Conservation (phyloP, 2,113 vertebrate genomes). For the Polypterus senegalus region DNA sequence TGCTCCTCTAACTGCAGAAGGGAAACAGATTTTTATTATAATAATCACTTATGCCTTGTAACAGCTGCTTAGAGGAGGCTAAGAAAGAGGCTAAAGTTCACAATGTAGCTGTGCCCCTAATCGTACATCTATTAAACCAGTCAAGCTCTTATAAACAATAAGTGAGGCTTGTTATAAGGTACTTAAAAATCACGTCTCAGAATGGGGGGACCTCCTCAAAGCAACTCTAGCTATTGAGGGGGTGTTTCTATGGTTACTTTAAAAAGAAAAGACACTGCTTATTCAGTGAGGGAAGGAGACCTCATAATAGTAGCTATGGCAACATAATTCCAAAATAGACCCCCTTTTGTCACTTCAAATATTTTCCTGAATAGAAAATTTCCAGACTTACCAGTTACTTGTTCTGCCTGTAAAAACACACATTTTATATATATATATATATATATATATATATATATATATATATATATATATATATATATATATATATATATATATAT, state of each 20-base stretch:
- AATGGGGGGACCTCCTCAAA: neutral
- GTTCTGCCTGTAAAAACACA: constrained; percentile 20
- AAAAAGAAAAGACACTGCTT: constrained; percentile 2
- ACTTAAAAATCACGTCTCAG: too few species aligned
- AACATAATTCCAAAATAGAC: constrained; percentile 45
- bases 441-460: too few species aligned
- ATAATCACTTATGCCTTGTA: constrained; percentile 1
- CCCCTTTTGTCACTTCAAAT: constrained; percentile 18
- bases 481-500: too few species aligned
- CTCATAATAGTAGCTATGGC: constrained; percentile 51
- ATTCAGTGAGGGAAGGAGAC: constrained; percentile 29
- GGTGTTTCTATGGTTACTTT: constrained; percentile 5
- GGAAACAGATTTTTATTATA: constrained; percentile 1
- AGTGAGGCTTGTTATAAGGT: too few species aligned
- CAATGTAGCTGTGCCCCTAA: too few species aligned
- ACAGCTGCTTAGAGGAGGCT: neutral
- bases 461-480: too few species aligned
- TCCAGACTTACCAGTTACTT: constrained; percentile 18
- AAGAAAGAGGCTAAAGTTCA: neutral
- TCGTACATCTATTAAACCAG: too few species aligned
- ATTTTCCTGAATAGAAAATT: constrained; percentile 13
- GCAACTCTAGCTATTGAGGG: constrained; percentile 6
- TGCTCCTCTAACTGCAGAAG: too few species aligned
- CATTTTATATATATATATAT: too few species aligned
- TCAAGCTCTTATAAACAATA: too few species aligned